These are phyloP conservation scores for Spinus olivaceus DNA, from an alignment of 2,797 vertebrate genomes.

Conservation along the genomic window DNA sequence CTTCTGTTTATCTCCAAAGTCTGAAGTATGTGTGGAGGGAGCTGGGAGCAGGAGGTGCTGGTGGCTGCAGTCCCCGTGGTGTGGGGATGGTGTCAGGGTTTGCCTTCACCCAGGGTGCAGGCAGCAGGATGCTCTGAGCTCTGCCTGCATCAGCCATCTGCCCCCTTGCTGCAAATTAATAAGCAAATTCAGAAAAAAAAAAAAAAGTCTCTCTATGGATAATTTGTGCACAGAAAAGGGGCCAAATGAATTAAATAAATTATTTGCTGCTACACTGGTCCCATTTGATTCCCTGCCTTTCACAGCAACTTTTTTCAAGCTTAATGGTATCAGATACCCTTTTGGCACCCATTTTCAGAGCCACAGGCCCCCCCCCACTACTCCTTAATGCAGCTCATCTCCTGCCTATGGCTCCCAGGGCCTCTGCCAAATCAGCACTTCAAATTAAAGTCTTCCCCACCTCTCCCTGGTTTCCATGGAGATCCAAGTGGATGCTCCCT, in stretches of 20 bases:
- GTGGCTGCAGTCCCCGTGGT: not conserved
- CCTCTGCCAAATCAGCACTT: slow-evolving; percentile 70
- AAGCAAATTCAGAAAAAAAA: not conserved
- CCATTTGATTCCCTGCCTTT: not conserved
- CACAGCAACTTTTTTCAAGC: slow-evolving; percentile 28
- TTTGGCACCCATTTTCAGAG: slow-evolving; percentile 48
- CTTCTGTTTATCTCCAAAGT: not conserved
- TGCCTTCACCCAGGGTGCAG: fast-evolving
- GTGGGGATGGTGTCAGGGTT: not conserved
- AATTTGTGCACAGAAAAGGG: not conserved
- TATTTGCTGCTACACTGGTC: not conserved
- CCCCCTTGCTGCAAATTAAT: not conserved
- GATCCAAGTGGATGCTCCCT: slow-evolving; percentile 17
- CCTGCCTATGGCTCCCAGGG: slow-evolving; percentile 75
- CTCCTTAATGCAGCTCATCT: slow-evolving; percentile 75
- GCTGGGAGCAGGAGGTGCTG: not conserved
- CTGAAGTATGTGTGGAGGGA: not conserved
- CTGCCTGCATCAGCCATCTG: not conserved
- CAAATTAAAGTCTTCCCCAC: slow-evolving; percentile 70
- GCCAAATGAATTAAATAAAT: not conserved
- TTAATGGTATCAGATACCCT: slow-evolving; percentile 51
- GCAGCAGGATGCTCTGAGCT: not conserved
- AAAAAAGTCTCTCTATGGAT: not conserved
- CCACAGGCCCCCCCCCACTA: slow-evolving; percentile 54
- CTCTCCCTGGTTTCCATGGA: slow-evolving; percentile 65